Conservation (phyloP, 2,113 vertebrate genomes). For the Saccopteryx leptura region DNA sequence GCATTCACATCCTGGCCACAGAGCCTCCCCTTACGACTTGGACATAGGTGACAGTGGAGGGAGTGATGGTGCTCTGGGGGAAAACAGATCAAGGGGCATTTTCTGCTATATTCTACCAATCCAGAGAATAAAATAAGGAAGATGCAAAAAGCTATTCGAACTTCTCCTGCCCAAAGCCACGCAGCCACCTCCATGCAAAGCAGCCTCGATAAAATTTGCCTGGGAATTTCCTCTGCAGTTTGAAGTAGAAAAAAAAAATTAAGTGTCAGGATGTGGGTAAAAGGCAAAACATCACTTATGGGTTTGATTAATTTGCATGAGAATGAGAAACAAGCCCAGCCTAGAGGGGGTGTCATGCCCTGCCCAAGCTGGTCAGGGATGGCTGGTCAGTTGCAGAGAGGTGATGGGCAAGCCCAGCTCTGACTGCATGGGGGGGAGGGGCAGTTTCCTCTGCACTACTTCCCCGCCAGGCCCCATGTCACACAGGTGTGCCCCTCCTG, state of each 20-base stretch:
- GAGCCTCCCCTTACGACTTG: fast-evolving
- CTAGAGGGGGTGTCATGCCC: neutral
- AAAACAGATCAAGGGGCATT: neutral
- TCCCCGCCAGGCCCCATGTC: neutral
- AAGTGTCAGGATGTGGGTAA: neutral
- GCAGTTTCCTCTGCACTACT: no score
- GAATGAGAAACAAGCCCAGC: slow-evolving; percentile 43
- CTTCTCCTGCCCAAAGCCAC: neutral
- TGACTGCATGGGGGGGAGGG: no score
- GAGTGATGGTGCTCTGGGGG: neutral
- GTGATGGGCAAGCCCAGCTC: neutral
- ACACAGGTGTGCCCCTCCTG: neutral
- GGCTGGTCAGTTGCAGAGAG: neutral
- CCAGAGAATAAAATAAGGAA: neutral
- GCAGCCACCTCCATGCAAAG: slow-evolving; percentile 22
- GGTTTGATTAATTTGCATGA: slow-evolving; percentile 63
- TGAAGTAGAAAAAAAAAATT: slow-evolving; percentile 43
- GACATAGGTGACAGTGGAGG: neutral
- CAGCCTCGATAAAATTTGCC: neutral
- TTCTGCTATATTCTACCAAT: neutral
- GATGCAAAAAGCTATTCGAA: neutral
- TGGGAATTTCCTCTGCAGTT: slow-evolving; percentile 50
- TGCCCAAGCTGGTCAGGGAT: neutral
- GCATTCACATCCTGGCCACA: neutral
- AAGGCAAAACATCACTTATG: slow-evolving; percentile 17